Evolutionary conservation across 37 sponge, comb jelly and placozoan genomes (phyloP), one percentile per base, ranked within the genome.

Genomic region (Agelas oroides): DNA sequence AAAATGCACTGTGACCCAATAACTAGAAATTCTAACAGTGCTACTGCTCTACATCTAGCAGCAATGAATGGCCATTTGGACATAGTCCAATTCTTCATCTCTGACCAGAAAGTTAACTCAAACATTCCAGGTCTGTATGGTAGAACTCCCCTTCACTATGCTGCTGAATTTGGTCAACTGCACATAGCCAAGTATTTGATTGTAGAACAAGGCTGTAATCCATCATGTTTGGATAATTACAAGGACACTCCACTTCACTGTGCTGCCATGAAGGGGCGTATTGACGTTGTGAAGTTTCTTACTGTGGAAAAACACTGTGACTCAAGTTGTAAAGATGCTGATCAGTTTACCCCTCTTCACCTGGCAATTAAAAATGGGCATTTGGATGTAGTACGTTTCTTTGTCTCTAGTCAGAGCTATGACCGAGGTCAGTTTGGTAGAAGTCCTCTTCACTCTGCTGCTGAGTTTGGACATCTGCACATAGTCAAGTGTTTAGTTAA

Each of bases 91-190:
- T 46, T 12, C 8, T 46, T 46, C 6, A 46, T 8, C 46, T 12
- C 3, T 46, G 46, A 33, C 59, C 57, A 72, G 16, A 35, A 52
- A 2, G 0, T 6, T 28, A 79, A 75, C 32, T 33, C 33, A 8
- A n/a, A n/a, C n/a, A n/a, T n/a, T n/a, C 28, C 23, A 65, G 82
- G 81, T 40, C 59, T 65, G 12, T 70, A 88, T 55, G 70, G 62
- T 6, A 75, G 82, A 0, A 68, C 69, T 40, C 88, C 88, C 8
- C 41, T 88, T 13, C 88, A 88, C 59, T 76, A 65, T 55, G 82
- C 76, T 36, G 33, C 69, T 23, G 70, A 81, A 25, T 75, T 68
- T 75, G 46, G 46, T 12, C 46, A 46, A 12, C 6, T 46, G 46
- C 6, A 46, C 46, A 46, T 46, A 12, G 46, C 8, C 6, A 46